phyloP scores from a whole-genome alignment of 2,797 vertebrate genomes.

The Cetoscarus ocellatus region DNA sequence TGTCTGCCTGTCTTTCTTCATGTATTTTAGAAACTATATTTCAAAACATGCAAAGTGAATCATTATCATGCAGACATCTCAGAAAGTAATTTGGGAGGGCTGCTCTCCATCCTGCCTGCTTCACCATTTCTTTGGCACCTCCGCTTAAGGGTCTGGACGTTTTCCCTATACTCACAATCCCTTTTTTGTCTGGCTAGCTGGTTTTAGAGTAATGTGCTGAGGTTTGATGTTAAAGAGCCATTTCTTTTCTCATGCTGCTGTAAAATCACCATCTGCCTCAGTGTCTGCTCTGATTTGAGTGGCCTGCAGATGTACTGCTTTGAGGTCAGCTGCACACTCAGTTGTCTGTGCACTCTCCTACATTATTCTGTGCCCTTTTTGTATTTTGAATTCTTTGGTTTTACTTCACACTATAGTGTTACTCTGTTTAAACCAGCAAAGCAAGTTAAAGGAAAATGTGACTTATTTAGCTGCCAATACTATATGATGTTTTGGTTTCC shows the following conservation, averaged over 20 bases:
- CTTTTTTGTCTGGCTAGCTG: slow-evolving; percentile 68
- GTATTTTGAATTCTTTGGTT: not conserved
- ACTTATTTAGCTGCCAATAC: not conserved
- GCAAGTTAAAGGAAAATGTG: not conserved
- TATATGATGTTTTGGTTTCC: not conserved
- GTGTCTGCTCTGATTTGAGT: slow-evolving; percentile 60
- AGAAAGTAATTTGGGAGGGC: slow-evolving; percentile 24
- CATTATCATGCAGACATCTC: slow-evolving; percentile 37
- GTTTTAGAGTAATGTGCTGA: slow-evolving; percentile 71
- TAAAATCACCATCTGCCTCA: slow-evolving; percentile 73
- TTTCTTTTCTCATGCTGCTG: slow-evolving; percentile 60
- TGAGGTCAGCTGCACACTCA: slow-evolving; percentile 5
- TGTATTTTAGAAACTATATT: slow-evolving; percentile 29
- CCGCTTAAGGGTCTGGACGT: slow-evolving; percentile 48
- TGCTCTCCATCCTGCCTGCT: slow-evolving; percentile 29
- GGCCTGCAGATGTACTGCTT: slow-evolving; percentile 20
- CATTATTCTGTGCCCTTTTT: not conserved
- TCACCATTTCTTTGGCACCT: slow-evolving; percentile 36
- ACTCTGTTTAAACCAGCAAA: not conserved
- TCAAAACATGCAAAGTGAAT: slow-evolving; percentile 41
- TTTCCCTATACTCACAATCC: slow-evolving; percentile 42
- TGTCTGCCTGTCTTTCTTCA: slow-evolving; percentile 10
- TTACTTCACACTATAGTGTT: not conserved
- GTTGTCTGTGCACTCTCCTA: slow-evolving; percentile 12
- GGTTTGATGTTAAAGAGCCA: slow-evolving; percentile 72